A percentile compares a stretch with the other conserved stretches of the same genome.
Conservation (phyloP, 2,113 vertebrate genomes). For the Theropithecus gelada region DNA sequence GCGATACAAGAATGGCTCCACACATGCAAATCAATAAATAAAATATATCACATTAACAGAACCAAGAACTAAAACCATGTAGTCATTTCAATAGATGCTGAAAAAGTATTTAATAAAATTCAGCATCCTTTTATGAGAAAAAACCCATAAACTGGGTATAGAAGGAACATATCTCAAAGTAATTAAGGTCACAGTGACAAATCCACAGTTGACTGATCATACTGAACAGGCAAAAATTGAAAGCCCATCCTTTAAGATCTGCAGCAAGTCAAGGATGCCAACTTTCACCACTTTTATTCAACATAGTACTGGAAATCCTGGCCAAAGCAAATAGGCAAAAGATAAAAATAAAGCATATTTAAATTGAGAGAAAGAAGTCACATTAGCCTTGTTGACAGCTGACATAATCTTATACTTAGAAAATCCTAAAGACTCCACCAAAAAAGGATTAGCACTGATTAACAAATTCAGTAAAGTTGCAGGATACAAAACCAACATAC, state of each 20-base stretch:
- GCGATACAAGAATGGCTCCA: background rate
- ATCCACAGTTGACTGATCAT: background rate
- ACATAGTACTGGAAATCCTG: background rate
- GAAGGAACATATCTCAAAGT: background rate
- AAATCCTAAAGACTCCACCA: background rate
- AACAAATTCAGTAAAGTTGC: background rate
- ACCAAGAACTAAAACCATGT: background rate
- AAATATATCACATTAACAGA: background rate
- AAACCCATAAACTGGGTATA: background rate
- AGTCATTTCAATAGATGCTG: background rate
- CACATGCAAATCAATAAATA: background rate
- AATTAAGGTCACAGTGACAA: background rate
- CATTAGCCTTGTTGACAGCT: background rate
- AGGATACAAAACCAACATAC: background rate
- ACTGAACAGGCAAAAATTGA: background rate
- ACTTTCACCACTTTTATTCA: background rate
- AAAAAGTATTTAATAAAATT: background rate
- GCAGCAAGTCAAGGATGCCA: background rate
- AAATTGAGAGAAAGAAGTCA: background rate
- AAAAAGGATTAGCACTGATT: background rate
- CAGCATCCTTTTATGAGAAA: background rate
- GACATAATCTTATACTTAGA: background rate
- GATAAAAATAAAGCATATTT: background rate
- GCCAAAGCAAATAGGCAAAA: background rate
- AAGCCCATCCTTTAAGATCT: background rate